phyloP scores from a whole-genome alignment of 2,888 invertebrate genomes.

The Melinopterus prodromus region DNA sequence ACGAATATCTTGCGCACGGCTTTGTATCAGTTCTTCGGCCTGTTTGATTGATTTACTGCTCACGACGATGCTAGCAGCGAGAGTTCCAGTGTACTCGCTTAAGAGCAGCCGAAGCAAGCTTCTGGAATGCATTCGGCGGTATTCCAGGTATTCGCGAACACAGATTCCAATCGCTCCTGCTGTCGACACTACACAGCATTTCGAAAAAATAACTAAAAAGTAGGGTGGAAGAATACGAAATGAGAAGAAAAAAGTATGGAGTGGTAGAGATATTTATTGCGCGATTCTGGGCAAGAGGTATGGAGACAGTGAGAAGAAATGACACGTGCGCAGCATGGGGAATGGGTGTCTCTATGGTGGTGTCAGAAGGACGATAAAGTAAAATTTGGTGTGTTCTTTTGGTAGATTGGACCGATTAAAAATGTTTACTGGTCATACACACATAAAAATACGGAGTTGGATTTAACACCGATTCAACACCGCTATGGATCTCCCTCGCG shows the following conservation, averaged over 20 bases:
- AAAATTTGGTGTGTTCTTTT: neutral
- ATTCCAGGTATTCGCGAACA: constrained; percentile 47
- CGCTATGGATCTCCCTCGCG: too few species aligned
- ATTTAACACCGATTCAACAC: too few species aligned
- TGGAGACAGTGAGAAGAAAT: neutral
- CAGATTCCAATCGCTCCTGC: constrained; percentile 43
- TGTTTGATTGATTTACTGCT: constrained; percentile 50
- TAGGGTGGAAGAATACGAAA: neutral
- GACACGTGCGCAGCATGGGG: neutral
- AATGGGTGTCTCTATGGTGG: neutral
- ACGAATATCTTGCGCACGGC: constrained; percentile 47
- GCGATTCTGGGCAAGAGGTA: neutral
- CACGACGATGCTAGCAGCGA: constrained; percentile 43
- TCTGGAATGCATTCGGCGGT: constrained; percentile 48
- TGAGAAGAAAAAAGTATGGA: neutral
- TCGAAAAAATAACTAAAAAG: neutral
- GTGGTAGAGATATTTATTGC: neutral
- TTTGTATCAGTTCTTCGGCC: constrained; percentile 46
- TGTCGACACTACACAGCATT: constrained; percentile 41
- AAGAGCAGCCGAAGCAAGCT: constrained; percentile 22
- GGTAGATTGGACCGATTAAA: neutral
- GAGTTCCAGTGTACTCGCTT: constrained; percentile 32
- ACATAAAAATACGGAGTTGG: too few species aligned
- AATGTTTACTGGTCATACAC: neutral
- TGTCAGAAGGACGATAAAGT: neutral